Conservation (phyloP, 2,113 vertebrate genomes). For the Mus spicilegus region DNA sequence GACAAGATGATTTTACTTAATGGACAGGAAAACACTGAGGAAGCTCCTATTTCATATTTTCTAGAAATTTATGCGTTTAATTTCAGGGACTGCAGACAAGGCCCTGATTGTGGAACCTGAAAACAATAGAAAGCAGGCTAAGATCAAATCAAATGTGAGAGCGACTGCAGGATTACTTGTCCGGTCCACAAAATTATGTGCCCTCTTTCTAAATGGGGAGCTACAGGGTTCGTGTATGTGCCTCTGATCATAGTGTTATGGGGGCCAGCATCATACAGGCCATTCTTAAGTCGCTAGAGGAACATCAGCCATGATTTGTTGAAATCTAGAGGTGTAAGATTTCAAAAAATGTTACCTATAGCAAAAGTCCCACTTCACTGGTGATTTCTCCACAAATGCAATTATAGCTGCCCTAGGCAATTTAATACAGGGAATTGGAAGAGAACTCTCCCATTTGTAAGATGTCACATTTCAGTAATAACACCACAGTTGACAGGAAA, state of each 20-base stretch:
- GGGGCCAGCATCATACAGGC: neutral
- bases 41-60: neutral
- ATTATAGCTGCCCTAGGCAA: slow-evolving; percentile 16
- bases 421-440: slow-evolving; percentile 40
- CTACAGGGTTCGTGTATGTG: slow-evolving; percentile 15
- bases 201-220: slow-evolving; percentile 9
- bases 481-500: neutral
- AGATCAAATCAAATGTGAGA: neutral
- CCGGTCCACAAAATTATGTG: neutral
- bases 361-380: slow-evolving; percentile 39
- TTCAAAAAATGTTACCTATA: slow-evolving; percentile 63
- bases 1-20: slow-evolving; percentile 14
- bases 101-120: neutral
- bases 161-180: neutral
- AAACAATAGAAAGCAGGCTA: neutral
- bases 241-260: neutral
- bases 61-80: slow-evolving; percentile 10
- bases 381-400: slow-evolving; percentile 25
- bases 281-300: neutral
- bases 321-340: slow-evolving; percentile 13
- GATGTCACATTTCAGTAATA: neutral
- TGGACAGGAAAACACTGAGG: neutral
- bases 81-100: neutral
- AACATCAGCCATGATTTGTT: slow-evolving; percentile 44
- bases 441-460: neutral